A percentile compares a stretch with the other conserved stretches of the same genome.
Evolutionary conservation across 2,888 invertebrate genomes (phyloP).

Genomic region (Chesias legatella): DNA sequence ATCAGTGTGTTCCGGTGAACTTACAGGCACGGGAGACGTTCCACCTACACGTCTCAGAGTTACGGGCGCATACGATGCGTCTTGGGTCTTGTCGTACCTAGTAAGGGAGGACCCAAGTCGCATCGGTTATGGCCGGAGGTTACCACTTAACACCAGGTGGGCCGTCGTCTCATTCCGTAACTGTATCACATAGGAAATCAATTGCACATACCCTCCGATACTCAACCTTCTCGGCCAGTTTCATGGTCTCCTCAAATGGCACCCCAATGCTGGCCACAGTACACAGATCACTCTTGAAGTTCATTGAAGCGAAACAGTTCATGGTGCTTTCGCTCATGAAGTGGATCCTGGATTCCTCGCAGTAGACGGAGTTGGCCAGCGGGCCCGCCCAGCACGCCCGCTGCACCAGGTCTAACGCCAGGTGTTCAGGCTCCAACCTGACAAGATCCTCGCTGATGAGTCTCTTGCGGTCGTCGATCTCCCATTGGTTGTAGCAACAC

Average conservation of each 20-base stretch:
- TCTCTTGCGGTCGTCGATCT: constrained; percentile 46
- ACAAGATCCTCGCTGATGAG: constrained; percentile 47
- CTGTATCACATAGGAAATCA: too few species aligned
- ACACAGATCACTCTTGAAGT: constrained; percentile 48
- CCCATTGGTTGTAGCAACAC: constrained; percentile 52
- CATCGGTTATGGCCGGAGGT: too few species aligned
- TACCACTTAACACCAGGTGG: too few species aligned
- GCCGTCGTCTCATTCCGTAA: too few species aligned
- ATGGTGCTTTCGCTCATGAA: constrained; percentile 40
- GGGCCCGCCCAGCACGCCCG: constrained; percentile 57
- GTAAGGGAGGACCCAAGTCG: too few species aligned
- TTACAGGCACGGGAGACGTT: too few species aligned
- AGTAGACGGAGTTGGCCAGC: constrained; percentile 57
- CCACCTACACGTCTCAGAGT: too few species aligned
- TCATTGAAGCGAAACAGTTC: constrained; percentile 32
- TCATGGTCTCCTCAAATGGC: constrained; percentile 57
- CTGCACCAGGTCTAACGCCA: constrained; percentile 57
- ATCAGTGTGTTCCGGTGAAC: too few species aligned
- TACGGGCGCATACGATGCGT: too few species aligned
- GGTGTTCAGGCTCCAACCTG: constrained; percentile 44
- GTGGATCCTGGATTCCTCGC: constrained; percentile 44
- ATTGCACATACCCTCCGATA: constrained; percentile 32
- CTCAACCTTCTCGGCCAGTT: constrained; percentile 51
- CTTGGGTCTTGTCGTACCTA: too few species aligned
- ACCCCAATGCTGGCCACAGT: constrained; percentile 55